A percentile compares a stretch with the other conserved stretches of the same genome.
Evolutionary conservation across 2,888 invertebrate species (phyloP).

Genomic region (Drosophila meridiana): DNA sequence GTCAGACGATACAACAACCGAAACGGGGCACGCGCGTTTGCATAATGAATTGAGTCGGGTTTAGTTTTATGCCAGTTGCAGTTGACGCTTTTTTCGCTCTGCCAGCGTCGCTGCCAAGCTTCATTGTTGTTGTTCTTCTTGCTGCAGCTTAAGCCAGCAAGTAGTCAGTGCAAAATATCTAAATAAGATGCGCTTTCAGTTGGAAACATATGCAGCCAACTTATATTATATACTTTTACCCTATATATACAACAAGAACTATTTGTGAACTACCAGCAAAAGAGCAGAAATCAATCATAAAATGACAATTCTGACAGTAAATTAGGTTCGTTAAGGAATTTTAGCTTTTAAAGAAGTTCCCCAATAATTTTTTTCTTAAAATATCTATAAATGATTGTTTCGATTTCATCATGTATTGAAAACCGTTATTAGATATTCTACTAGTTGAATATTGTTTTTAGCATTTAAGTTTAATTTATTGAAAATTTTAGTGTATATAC

Average conservation of each 20-base stretch:
- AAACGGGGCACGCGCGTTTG: slow-evolving; percentile 79
- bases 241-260: not conserved
- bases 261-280: not conserved
- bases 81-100: slow-evolving; percentile 44
- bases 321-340: no score
- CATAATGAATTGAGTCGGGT: slow-evolving; percentile 79
- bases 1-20: slow-evolving; percentile 76
- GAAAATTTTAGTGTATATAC: no score
- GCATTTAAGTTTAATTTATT: no score
- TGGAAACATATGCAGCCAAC: slow-evolving; percentile 1
- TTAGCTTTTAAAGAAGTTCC: not conserved
- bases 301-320: no score
- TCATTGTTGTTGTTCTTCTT: slow-evolving; percentile 9
- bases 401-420: not conserved
- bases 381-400: fast-evolving
- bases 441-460: no score
- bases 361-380: not conserved
- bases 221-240: not conserved
- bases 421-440: not conserved
- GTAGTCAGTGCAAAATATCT: slow-evolving; percentile 24
- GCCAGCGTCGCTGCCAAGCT: slow-evolving; percentile 26
- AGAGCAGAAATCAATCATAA: no score
- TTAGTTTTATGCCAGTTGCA: slow-evolving; percentile 75
- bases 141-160: slow-evolving; percentile 11
- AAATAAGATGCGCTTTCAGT: slow-evolving; percentile 32